phyloP scores from a whole-genome alignment of 2,888 invertebrate species.

The Zygaena filipendulae region DNA sequence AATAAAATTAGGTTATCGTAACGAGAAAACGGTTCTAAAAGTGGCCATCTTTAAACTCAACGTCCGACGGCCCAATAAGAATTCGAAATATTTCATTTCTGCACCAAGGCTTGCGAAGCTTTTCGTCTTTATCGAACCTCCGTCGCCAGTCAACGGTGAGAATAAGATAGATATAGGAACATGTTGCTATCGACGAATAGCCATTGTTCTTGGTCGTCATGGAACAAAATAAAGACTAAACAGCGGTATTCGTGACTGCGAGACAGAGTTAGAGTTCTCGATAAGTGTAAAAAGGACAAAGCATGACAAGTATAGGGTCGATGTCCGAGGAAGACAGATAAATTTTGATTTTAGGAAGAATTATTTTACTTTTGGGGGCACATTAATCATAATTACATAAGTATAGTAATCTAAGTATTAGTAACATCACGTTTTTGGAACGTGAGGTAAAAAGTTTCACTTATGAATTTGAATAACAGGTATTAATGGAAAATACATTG shows the following conservation, averaged over 20 bases:
- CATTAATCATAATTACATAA: slow-evolving; percentile 17
- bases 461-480: too few relatives aligned
- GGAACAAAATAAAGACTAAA: slow-evolving; percentile 66
- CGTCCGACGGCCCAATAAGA: slow-evolving; percentile 51
- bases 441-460: too few relatives aligned
- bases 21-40: slow-evolving; percentile 55
- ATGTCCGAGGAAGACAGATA: slow-evolving; percentile 61
- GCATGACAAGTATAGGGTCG: slow-evolving; percentile 61
- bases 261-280: slow-evolving; percentile 38
- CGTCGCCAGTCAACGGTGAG: slow-evolving; percentile 21
- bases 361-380: slow-evolving; percentile 42
- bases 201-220: slow-evolving; percentile 66
- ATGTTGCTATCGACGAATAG: slow-evolving; percentile 47
- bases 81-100: slow-evolving; percentile 47
- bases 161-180: slow-evolving; percentile 48
- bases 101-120: slow-evolving; percentile 24
- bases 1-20: slow-evolving; percentile 64
- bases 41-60: slow-evolving; percentile 62
- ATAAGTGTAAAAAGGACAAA: slow-evolving; percentile 37
- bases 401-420: too few relatives aligned
- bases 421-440: too few relatives aligned
- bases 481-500: too few relatives aligned
- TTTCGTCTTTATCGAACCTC: slow-evolving; percentile 36
- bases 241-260: slow-evolving; percentile 66
- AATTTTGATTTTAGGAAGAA: slow-evolving; percentile 56